Evolutionary conservation across 92 coral and sea anemone species (phyloP).

Genomic region (Diadumene lineata): DNA sequence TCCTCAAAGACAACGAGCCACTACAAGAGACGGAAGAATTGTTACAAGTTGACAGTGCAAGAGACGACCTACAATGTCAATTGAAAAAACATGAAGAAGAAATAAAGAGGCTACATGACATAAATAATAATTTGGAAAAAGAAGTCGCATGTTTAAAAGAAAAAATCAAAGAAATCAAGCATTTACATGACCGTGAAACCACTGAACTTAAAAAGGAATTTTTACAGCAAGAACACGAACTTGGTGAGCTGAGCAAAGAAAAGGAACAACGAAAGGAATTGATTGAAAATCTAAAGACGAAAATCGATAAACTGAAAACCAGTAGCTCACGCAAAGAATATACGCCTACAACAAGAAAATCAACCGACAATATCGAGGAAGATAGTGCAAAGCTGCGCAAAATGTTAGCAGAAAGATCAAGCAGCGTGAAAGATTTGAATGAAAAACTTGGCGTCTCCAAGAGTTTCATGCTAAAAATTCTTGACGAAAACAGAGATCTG

Average conservation of each 20-base stretch:
- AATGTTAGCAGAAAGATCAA: constrained; percentile 35
- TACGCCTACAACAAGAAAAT: constrained; percentile 1
- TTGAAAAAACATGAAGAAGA: constrained; percentile 36
- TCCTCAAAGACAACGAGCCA: neutral
- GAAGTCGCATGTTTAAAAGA: constrained; percentile 19
- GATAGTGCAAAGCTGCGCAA: constrained; percentile 16
- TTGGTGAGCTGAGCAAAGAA: constrained; percentile 29
- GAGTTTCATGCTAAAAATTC: constrained; percentile 35
- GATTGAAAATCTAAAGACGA: constrained; percentile 27
- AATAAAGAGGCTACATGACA: constrained; percentile 22
- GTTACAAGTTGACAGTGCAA: constrained; percentile 31
- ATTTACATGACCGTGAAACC: constrained; percentile 22
- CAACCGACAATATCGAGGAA: constrained; percentile 1
- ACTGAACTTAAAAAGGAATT: constrained; percentile 41
- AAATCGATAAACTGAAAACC: constrained; percentile 25
- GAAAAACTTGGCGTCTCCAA: constrained; percentile 42
- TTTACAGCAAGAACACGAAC: constrained; percentile 23
- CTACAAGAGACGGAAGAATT: neutral
- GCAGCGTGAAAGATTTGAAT: constrained; percentile 33
- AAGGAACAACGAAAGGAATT: constrained; percentile 28
- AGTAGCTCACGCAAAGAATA: neutral
- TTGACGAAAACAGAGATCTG: constrained; percentile 53
- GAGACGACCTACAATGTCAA: neutral
- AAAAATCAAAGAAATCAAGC: constrained; percentile 33
- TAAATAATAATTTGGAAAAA: constrained; percentile 6